A percentile compares a stretch with the other conserved stretches of the same genome.
phyloP scores from a whole-genome alignment of 2,797 vertebrate genomes.

The Myripristis jacobus region DNA sequence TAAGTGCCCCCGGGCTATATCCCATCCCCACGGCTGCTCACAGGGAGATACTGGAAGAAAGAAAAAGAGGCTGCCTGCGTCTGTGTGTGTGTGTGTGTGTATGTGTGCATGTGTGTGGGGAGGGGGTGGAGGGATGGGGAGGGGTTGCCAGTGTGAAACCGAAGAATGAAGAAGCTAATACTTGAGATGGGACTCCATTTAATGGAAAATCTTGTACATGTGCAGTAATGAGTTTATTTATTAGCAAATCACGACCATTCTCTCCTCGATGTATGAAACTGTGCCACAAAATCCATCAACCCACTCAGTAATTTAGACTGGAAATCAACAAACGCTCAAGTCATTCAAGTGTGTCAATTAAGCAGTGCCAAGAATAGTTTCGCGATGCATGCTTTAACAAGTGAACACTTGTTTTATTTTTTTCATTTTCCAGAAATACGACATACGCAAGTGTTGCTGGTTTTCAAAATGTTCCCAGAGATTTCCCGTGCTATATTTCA shows the following conservation, averaged over 20 bases:
- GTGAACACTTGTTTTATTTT: constrained; percentile 5
- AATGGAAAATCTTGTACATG: constrained; percentile 43
- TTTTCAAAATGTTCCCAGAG: neutral
- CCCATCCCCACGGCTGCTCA: constrained; percentile 60
- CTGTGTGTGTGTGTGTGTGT: neutral
- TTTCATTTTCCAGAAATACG: constrained; percentile 3
- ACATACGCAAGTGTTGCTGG: neutral
- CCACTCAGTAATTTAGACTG: constrained; percentile 38
- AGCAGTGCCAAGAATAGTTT: constrained; percentile 30
- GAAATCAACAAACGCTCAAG: constrained; percentile 33
- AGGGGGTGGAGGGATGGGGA: neutral
- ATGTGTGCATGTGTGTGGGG: constrained; percentile 19
- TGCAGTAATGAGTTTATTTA: constrained; percentile 63
- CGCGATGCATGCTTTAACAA: neutral
- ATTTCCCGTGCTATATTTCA: neutral
- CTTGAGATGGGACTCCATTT: constrained; percentile 40
- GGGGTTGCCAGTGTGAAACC: constrained; percentile 6
- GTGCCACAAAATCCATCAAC: constrained; percentile 52
- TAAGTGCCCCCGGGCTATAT: constrained; percentile 66
- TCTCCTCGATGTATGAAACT: constrained; percentile 23
- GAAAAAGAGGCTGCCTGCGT: constrained; percentile 30
- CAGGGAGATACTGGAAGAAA: constrained; percentile 57
- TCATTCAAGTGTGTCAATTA: constrained; percentile 55
- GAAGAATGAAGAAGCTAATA: constrained; percentile 45
- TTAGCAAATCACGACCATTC: constrained; percentile 43